Conservation (phyloP, 1,140 invertebrate species). For the Samia ricini region DNA sequence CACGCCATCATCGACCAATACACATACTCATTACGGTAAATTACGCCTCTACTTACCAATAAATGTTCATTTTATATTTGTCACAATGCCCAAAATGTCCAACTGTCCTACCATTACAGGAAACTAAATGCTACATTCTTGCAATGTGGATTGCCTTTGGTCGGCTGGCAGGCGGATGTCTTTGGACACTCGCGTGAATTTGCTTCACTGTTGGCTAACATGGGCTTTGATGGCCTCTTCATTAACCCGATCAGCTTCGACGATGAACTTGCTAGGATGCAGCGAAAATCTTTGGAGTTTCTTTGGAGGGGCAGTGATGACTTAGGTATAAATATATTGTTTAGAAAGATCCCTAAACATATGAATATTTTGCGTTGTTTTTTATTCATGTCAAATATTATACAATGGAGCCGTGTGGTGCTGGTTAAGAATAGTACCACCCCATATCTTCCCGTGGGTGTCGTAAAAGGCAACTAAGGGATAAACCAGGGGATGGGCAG, state of each 20-base stretch:
- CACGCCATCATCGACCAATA: conserved; percentile 96
- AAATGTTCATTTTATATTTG: too few relatives aligned
- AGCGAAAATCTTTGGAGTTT: conserved; percentile 86
- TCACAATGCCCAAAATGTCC: too few relatives aligned
- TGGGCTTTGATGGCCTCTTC: conserved; percentile 92
- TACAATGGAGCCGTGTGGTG: too few relatives aligned
- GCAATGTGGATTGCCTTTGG: conserved; percentile 85
- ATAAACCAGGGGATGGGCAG: too few relatives aligned
- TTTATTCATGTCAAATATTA: too few relatives aligned
- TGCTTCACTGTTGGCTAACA: conserved; percentile 89
- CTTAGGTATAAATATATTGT: conserved; percentile 69
- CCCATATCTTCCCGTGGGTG: too few relatives aligned
- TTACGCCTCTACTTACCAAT: too few relatives aligned
- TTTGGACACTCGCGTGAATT: conserved; percentile 94
- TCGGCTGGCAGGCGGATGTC: conserved; percentile 95
- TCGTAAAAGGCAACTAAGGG: too few relatives aligned
- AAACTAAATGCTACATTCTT: conserved; percentile 89
- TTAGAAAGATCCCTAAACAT: background rate
- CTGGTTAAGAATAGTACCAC: too few relatives aligned
- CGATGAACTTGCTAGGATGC: conserved; percentile 84
- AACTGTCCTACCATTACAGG: too few relatives aligned
- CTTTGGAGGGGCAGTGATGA: conserved; percentile 89
- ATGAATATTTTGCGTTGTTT: too few relatives aligned
- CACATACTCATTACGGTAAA: conserved; percentile 85
- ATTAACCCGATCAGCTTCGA: conserved; percentile 93